Evolutionary conservation across 2,888 invertebrate species (phyloP).

Genomic region (Polia nebulosa): DNA sequence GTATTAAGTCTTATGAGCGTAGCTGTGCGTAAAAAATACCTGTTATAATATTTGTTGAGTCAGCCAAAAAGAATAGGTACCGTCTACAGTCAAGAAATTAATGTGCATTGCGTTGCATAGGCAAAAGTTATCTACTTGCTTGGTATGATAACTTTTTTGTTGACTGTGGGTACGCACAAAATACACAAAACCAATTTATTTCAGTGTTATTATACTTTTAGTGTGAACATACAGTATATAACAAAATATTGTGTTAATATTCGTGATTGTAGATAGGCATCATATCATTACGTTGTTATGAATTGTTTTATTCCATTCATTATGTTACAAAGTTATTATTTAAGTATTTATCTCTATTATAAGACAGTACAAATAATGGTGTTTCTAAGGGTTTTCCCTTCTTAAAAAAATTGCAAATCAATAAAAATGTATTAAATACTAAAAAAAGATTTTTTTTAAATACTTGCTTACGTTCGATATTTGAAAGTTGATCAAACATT

Average conservation of each 20-base stretch:
- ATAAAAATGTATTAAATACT: not conserved
- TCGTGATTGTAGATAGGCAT: not conserved
- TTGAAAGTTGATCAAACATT: slow-evolving; percentile 1
- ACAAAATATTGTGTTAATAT: slow-evolving; percentile 2
- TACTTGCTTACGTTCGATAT: no score
- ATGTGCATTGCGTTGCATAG: not conserved
- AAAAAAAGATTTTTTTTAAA: not conserved
- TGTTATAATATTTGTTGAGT: not conserved
- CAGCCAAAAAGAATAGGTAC: not conserved
- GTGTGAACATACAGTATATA: not conserved
- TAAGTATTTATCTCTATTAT: slow-evolving; percentile 22
- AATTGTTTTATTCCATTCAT: slow-evolving; percentile 19
- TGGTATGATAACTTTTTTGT: not conserved
- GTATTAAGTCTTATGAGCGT: slow-evolving; percentile 18
- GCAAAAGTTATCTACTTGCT: not conserved
- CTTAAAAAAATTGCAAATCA: not conserved
- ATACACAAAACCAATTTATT: not conserved
- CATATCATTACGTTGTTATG: slow-evolving; percentile 2
- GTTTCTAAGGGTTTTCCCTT: no score
- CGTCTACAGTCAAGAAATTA: not conserved
- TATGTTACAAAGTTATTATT: slow-evolving; percentile 19
- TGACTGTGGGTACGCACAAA: no score
- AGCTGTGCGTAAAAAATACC: slow-evolving; percentile 5
- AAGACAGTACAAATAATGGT: not conserved
- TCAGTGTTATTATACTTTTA: not conserved